These are phyloP conservation scores for Podarcis siculus DNA, from an alignment of 2,797 vertebrate species.

Conservation along the genomic window DNA sequence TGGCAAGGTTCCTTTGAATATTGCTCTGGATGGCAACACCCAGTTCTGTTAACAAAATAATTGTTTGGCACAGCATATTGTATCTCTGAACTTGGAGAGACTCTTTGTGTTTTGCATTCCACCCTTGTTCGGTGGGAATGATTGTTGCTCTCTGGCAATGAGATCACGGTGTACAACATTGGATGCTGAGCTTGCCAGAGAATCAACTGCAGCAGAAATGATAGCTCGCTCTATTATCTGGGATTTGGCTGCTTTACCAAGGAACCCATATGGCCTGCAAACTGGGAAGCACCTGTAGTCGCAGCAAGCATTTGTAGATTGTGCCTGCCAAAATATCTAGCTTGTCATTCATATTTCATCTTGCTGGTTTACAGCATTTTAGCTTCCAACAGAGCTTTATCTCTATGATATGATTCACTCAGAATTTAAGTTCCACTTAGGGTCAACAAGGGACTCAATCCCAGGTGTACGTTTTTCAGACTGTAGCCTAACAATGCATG, in stretches of 20 bases:
- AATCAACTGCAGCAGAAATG: constrained; percentile 8
- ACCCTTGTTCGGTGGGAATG: neutral
- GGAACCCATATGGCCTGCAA: neutral
- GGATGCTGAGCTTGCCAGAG: constrained; percentile 24
- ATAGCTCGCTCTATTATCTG: neutral
- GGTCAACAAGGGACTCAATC: neutral
- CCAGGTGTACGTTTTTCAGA: neutral
- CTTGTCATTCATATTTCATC: neutral
- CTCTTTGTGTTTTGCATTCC: neutral
- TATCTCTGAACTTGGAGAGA: neutral
- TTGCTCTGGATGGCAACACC: neutral
- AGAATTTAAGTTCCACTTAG: neutral
- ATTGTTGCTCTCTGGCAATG: neutral
- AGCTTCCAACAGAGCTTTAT: constrained; percentile 6
- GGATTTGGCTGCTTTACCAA: constrained; percentile 26
- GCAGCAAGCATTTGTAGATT: constrained; percentile 1
- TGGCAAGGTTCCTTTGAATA: neutral
- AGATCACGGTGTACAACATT: neutral
- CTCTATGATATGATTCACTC: neutral
- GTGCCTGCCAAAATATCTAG: neutral
- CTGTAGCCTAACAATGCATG: neutral
- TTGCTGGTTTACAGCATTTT: constrained; percentile 16
- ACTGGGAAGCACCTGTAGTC: neutral
- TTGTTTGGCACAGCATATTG: neutral
- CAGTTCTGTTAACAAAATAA: neutral